Evolutionary conservation across 2,888 invertebrate species (phyloP).

Genomic region (Rhabditoides inermis): DNA sequence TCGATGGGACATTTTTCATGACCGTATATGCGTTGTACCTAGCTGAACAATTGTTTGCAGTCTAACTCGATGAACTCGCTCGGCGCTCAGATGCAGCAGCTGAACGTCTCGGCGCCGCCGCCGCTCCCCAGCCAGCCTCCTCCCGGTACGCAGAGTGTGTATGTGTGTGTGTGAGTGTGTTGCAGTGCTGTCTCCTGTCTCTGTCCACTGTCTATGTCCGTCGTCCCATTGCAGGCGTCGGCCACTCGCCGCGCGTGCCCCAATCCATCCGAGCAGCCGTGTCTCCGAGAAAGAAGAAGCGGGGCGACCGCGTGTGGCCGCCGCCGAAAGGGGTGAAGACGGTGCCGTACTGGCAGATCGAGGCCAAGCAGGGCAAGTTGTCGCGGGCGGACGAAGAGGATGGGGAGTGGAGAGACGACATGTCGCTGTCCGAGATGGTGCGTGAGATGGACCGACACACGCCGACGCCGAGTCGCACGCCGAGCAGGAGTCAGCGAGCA

Average conservation of each 20-base stretch:
- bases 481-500: too few relatives aligned
- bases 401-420: conserved; percentile 4
- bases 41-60: too few relatives aligned
- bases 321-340: conserved; percentile 13
- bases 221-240: conserved; percentile 3
- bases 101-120: conserved; percentile 5
- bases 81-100: too few relatives aligned
- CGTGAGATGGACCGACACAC: background rate
- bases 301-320: conserved; percentile 20
- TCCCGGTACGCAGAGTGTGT: conserved; percentile 4
- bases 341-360: conserved; percentile 29
- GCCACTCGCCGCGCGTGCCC: conserved; percentile 28
- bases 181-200: conserved; percentile 13
- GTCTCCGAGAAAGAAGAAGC: conserved; percentile 15
- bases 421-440: background rate
- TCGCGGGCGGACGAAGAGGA: conserved; percentile 13
- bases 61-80: too few relatives aligned
- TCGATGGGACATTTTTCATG: too few relatives aligned
- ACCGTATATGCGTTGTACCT: too few relatives aligned
- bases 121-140: conserved; percentile 10
- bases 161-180: conserved; percentile 3
- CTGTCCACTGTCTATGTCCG: too few relatives aligned
- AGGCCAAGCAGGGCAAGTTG: conserved; percentile 16
- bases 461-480: background rate
- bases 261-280: conserved; percentile 24